Conservation (phyloP, 2,888 invertebrate genomes). For the Subacronicta megacephala region DNA sequence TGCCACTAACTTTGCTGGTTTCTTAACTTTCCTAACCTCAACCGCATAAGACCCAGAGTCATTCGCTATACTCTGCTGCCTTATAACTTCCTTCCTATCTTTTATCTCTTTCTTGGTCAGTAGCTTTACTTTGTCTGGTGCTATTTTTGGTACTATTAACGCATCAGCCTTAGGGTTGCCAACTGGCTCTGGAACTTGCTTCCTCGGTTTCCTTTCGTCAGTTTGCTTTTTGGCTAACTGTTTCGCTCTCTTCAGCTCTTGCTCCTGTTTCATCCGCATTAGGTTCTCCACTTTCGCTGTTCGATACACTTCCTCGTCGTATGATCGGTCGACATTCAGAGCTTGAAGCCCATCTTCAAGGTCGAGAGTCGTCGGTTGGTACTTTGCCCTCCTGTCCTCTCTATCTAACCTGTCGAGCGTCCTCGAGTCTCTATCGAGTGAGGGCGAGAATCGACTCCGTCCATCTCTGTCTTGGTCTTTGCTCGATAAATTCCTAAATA, state of each 20-base stretch:
- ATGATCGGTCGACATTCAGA: slow-evolving; percentile 83
- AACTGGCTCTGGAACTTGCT: slow-evolving; percentile 76
- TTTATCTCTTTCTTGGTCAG: slow-evolving; percentile 81
- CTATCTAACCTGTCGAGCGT: slow-evolving; percentile 83
- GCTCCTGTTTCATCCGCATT: slow-evolving; percentile 81
- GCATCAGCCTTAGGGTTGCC: slow-evolving; percentile 79
- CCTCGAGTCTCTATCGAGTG: slow-evolving; percentile 82
- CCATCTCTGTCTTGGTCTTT: slow-evolving; percentile 92
- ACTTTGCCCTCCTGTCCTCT: slow-evolving; percentile 81
- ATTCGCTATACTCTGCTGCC: slow-evolving; percentile 78
- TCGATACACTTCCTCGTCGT: slow-evolving; percentile 81
- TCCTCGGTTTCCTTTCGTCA: slow-evolving; percentile 74
- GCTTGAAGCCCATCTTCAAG: slow-evolving; percentile 89
- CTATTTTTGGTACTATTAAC: slow-evolving; percentile 73
- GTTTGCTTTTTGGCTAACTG: slow-evolving; percentile 73
- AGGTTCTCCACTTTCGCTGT: slow-evolving; percentile 88
- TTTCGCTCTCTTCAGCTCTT: slow-evolving; percentile 77
- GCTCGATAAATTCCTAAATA: slow-evolving; percentile 93
- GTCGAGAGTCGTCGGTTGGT: slow-evolving; percentile 87
- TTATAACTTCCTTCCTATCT: slow-evolving; percentile 79
- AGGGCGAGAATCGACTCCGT: slow-evolving; percentile 91
- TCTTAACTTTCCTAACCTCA: slow-evolving; percentile 79
- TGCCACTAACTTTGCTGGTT: slow-evolving; percentile 71
- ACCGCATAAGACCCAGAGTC: slow-evolving; percentile 64
- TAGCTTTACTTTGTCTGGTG: slow-evolving; percentile 82